Base-by-base conservation (phyloP, 1,140 invertebrate species). In the Augochlora pura region DNA sequence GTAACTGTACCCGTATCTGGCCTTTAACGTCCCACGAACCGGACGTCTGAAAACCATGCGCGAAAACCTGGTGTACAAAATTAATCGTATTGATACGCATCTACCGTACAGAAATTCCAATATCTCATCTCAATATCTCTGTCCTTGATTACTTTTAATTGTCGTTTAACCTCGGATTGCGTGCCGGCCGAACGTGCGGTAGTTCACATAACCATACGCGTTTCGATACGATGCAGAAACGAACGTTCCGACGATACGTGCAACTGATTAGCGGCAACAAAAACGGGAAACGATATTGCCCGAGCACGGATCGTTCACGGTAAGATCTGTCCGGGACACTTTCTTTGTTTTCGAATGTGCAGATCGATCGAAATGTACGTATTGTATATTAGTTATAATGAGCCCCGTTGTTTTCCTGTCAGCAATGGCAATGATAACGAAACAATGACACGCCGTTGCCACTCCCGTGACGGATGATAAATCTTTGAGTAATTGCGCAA, bases 401-500 rank as follows among this genome's bases (percentile, higher is more conserved):
- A 57, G 6, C 23, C 8, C 5, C n/a, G n/a, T 16, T 64, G 27
- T 62, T 32, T 32, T 62, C 27, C 42, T n/a, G 6, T 42, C 25
- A 16, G 42, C 18, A 5, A 63, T 77, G 46, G 2, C 3, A 16
- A 71, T 63, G 46, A 77, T 72, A 64, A 39, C 60, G 16, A 64
- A 64, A 72, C 69, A 77, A 77, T 77, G 8, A 57, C 16, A 23
- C n/a, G 14, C 23, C 32, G 42, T 0, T 12, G 18, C 4, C 9
- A 32, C 12, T 18, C 16, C 9, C 62, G 23, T n/a, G n/a, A 54
- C 27, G 60, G 14, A 32, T 49, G 69, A 78, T 78, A 72, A 78
- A 72, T 64, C 69, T 23, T 64, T 72, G 49, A 72, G 46, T 72
- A 72, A 72, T 77, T 72, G 42, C 42, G 60, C 60, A 54, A 32